Percentiles rank a stretch among this genome's conserved stretches.
These are phyloP conservation scores for Drosophila repletoides DNA, from an alignment of 1,140 invertebrate species.

Conservation along the genomic window DNA sequence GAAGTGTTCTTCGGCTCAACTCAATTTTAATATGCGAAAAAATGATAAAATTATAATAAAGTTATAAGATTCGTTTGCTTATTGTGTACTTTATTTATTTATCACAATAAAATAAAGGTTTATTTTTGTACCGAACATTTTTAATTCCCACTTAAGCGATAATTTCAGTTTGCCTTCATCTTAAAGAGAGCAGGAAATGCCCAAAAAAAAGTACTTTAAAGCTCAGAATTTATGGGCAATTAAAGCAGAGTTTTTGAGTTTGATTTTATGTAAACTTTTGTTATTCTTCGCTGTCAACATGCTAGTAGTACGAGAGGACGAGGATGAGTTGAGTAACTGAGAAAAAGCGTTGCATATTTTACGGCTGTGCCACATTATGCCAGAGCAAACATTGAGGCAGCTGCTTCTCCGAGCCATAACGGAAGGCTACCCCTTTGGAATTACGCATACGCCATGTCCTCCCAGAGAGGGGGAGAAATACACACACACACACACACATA, in stretches of 20 bases:
- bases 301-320: too few relatives aligned
- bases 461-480: slow-evolving; percentile 6
- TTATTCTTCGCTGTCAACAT: slow-evolving; percentile 24
- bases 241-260: slow-evolving; percentile 16
- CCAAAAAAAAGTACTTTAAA: not conserved
- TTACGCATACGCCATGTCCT: slow-evolving; percentile 53
- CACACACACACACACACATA: not conserved
- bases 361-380: slow-evolving; percentile 46
- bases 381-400: slow-evolving; percentile 27
- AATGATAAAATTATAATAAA: too few relatives aligned
- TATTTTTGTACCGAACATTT: too few relatives aligned
- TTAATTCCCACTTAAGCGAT: not conserved
- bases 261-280: slow-evolving; percentile 3
- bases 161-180: not conserved
- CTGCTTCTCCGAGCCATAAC: slow-evolving; percentile 43
- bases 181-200: not conserved
- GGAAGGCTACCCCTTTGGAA: slow-evolving; percentile 37
- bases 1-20: too few relatives aligned
- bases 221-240: slow-evolving; percentile 21
- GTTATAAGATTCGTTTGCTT: too few relatives aligned
- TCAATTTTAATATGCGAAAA: too few relatives aligned
- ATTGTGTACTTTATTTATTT: too few relatives aligned
- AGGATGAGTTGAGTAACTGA: too few relatives aligned
- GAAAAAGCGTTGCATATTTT: slow-evolving; percentile 57
- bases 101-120: too few relatives aligned